Conservation (phyloP, 2,113 vertebrate genomes). For the Butorides virescens region DNA sequence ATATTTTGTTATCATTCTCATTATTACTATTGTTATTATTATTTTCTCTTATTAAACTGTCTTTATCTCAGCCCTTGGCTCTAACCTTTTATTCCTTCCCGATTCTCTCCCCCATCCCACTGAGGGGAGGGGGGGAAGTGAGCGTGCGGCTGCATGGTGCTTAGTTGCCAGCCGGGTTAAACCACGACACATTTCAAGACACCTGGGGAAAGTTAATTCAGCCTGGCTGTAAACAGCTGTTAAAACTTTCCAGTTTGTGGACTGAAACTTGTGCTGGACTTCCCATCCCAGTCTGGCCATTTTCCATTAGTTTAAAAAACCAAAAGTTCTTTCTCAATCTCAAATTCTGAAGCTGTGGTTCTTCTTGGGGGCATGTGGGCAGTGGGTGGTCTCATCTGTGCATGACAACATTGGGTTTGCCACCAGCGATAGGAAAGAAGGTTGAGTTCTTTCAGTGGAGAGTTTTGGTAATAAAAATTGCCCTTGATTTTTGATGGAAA, state of each 20-base stretch:
- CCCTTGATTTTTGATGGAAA: neutral
- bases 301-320: neutral
- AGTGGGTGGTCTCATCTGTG: accelerated
- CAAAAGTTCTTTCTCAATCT: neutral
- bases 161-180: no score
- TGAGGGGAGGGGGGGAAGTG: no score
- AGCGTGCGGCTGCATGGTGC: no score
- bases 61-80: no score
- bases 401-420: accelerated
- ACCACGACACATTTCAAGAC: no score
- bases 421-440: neutral
- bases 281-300: neutral
- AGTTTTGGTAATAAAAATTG: neutral
- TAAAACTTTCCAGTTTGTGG: neutral
- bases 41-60: no score
- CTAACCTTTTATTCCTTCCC: no score
- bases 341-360: neutral
- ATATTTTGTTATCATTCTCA: no score
- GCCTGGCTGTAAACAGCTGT: neutral
- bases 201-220: neutral
- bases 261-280: neutral
- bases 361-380: accelerated
- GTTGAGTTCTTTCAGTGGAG: neutral
- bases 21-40: no score
- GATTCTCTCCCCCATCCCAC: no score